Base-by-base conservation (phyloP, 2,888 invertebrate species). In the Siphonodentalium dalli region DNA sequence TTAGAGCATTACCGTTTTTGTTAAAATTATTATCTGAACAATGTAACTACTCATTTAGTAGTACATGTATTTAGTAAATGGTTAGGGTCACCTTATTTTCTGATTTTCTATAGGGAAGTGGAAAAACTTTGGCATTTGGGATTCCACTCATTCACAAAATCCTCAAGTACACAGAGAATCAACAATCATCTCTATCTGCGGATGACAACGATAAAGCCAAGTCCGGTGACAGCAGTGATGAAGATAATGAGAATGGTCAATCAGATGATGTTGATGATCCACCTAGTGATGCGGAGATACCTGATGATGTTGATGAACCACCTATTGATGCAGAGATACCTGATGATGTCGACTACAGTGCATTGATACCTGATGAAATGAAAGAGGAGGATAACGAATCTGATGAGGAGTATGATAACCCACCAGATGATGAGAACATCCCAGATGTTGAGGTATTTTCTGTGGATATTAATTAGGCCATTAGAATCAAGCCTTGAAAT, bases 91-190 rank as follows among this genome's bases (percentile, higher is more conserved):
- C n/a, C n/a, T n/a, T n/a, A n/a, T n/a, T n/a, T n/a, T n/a, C n/a
- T n/a, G n/a, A n/a, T n/a, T 40, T 41, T 38, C 63, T 73, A 49
- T 63, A 85, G 84, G 99, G 99, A 0, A 97, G 96, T 82, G 99
- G 99, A 0, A 99, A 99, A 85, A 99, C 99, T 0, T 83, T 99
- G 45, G 98, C 98, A 0, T 99, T 98, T 84, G 96, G 93, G 0
- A 90, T 99, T 54, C 99, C 99, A 9, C 89, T 99, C 35, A 83
- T 99, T 52, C 85, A 88, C 47, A 92, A 92, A 15, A 94, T 97
- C 61, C 83, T 96, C 15, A 29, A 62, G 42, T 51, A 50, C 24
- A 61, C 62, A 44, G 54, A 88, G 73, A 26, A 83, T 6, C 24
- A 54, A 23, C 15, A 26, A 38, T 23, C 28, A 6, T 29, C 23